phyloP scores from a whole-genome alignment of 2,113 vertebrate genomes.

The Scalopus aquaticus region DNA sequence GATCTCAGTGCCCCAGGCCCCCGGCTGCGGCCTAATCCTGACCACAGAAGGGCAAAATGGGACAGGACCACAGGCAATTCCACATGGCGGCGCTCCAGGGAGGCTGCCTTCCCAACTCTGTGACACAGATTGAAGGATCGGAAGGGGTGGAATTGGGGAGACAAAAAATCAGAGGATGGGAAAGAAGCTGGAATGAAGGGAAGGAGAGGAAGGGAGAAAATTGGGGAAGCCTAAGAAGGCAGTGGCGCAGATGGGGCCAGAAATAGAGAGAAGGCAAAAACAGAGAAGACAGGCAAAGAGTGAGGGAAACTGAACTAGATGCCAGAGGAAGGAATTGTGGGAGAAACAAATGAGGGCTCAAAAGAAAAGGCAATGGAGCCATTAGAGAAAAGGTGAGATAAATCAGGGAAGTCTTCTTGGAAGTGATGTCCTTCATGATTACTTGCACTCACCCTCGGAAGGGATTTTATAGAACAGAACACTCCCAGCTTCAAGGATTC shows the following conservation, averaged over 20 bases:
- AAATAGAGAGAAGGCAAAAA: background rate
- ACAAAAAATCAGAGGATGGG: background rate
- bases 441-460: background rate
- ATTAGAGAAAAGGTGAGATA: background rate
- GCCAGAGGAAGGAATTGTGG: background rate
- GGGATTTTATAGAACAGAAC: background rate
- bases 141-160: background rate
- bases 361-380: background rate
- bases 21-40: background rate
- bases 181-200: background rate
- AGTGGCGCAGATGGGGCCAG: background rate
- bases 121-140: constrained; percentile 62
- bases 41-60: constrained; percentile 75
- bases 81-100: background rate
- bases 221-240: background rate
- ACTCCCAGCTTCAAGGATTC: background rate
- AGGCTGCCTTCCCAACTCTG: constrained; percentile 6
- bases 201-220: background rate
- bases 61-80: constrained; percentile 71
- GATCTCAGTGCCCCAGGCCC: background rate
- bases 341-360: background rate
- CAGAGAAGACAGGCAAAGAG: background rate
- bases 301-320: background rate
- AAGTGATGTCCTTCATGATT: background rate
- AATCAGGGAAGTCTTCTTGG: background rate